Evolutionary conservation across 64 coral and sea anemone species (phyloP), one percentile per base, ranked within the genome.

Genomic region (Porites australiensis): DNA sequence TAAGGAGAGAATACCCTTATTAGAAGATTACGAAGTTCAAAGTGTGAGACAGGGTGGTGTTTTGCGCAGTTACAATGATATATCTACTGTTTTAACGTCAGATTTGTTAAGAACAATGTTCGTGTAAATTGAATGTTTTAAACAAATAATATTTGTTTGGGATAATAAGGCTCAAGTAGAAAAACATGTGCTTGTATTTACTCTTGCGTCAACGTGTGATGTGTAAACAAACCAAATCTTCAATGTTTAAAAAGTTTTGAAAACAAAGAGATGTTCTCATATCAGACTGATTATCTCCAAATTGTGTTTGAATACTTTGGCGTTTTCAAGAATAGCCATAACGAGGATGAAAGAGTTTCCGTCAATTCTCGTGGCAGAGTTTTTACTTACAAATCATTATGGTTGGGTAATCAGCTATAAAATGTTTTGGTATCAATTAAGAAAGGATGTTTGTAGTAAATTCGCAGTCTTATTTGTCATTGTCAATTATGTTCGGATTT

Each of bases 91-190:
- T n/a, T 83, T 84, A 2, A n/a, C 18, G 12, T 68, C 4, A 20
- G 81, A 82, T 50, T 69, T 50, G 8, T 50, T 68, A 68, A 45
- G n/a, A 65, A 67, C 62, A 50, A 37, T 37, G 27, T 37, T 37
- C 27, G 44, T 47, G 45, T 8, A 48, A 63, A 84, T 51, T 84
- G 8, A 67, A 64, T 16, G 5, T 49, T 84, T 16, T 84, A 52
- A 22, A 47, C 81, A 84, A 84, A 84, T 37, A 37, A 37, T 84
- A 84, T 84, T 84, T 84, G 81, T 84, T 84, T 68, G 81, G 44
- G 63, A 16, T 84, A 84, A 46, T 13, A 8, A 19, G 69, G 69
- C 13, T 51, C 44, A 50, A 50, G 61, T 15, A 84, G 69, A 68
- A 61, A 69, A 52, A 84, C 62, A 50, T 3, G 8, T 65, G 3